Percentiles rank a stretch among this genome's conserved stretches.
phyloP scores from a whole-genome alignment of 2,113 vertebrate genomes.

The Macrotis lagotis region DNA sequence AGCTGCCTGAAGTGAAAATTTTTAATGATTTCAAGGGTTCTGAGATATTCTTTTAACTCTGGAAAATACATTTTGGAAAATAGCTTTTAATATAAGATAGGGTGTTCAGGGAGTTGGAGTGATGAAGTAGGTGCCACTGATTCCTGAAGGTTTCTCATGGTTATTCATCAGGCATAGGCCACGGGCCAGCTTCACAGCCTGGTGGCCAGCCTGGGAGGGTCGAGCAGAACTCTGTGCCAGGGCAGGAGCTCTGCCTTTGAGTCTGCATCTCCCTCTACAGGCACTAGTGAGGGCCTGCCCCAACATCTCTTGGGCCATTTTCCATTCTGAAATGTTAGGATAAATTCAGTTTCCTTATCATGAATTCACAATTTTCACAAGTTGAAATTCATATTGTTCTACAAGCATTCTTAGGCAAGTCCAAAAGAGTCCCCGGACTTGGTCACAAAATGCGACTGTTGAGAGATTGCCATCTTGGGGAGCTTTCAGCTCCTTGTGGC shows the following conservation, averaged over 20 bases:
- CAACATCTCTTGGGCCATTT: background rate
- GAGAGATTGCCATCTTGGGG: too few species aligned
- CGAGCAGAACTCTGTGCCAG: too few species aligned
- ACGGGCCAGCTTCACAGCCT: too few species aligned
- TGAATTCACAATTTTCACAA: background rate
- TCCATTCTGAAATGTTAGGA: too few species aligned
- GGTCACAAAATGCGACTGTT: too few species aligned
- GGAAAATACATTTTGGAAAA: slow-evolving; percentile 10
- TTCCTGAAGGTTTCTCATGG: background rate
- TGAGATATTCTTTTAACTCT: slow-evolving; percentile 15
- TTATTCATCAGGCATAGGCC: background rate
- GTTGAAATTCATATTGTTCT: background rate
- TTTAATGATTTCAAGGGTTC: background rate
- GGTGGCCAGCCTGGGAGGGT: too few species aligned
- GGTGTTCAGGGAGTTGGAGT: background rate
- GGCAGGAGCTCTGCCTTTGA: too few species aligned
- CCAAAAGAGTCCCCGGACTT: too few species aligned
- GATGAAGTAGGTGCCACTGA: too few species aligned
- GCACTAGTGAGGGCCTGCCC: background rate
- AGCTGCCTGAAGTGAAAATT: too few species aligned
- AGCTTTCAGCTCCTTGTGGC: background rate
- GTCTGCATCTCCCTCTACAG: background rate
- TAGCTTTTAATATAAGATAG: background rate
- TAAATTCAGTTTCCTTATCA: too few species aligned
- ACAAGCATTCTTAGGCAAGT: background rate